Evolutionary conservation across 2,113 vertebrate species (phyloP).

Genomic region (Columbina picui): DNA sequence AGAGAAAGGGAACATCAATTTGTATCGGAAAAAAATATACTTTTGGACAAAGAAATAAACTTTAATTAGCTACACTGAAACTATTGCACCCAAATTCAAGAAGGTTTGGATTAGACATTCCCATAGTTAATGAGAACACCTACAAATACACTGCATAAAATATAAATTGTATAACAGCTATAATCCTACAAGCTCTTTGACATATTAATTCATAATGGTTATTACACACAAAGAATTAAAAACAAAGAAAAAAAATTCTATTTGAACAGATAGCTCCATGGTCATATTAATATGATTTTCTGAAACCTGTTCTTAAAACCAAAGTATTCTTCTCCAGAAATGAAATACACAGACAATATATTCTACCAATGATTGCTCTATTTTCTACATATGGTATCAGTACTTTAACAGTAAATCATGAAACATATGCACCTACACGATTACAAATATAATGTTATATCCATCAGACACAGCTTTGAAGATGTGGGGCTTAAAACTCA

Average conservation of each 20-base stretch:
- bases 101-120: neutral
- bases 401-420: neutral
- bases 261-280: neutral
- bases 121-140: neutral
- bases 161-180: neutral
- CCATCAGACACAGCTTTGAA: neutral
- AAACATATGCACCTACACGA: neutral
- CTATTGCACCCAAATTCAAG: fast-evolving
- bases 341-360: neutral
- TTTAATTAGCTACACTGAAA: neutral
- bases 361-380: neutral
- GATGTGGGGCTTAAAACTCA: neutral
- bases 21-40: neutral
- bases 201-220: neutral
- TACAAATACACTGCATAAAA: neutral
- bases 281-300: neutral
- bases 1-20: neutral
- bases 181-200: neutral
- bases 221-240: neutral
- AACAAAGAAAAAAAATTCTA: neutral
- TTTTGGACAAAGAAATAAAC: neutral
- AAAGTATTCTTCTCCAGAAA: neutral
- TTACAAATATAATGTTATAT: neutral
- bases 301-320: neutral
- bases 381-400: neutral